phyloP scores from a whole-genome alignment of 1,140 invertebrate species.

The Metaphire vulgaris region DNA sequence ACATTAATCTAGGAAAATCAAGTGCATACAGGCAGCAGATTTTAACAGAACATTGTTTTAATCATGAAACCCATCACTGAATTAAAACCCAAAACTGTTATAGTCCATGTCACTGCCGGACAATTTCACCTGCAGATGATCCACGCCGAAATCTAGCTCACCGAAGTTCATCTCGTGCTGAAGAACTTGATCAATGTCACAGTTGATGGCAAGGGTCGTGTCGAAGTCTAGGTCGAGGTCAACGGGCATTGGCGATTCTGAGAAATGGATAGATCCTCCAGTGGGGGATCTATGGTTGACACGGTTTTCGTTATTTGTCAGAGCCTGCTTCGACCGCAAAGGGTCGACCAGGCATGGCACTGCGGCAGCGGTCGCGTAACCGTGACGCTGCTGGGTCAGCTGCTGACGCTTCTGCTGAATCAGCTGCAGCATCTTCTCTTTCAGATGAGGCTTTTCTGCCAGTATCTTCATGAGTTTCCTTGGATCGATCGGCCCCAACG shows the following conservation, averaged over 20 bases:
- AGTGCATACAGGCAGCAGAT: too few species aligned
- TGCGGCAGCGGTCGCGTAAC: background rate
- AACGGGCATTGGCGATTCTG: conserved; percentile 55
- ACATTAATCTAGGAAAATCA: too few species aligned
- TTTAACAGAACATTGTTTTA: too few species aligned
- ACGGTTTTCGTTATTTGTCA: background rate
- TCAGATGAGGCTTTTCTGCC: background rate
- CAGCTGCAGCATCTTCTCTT: background rate
- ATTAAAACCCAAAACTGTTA: background rate
- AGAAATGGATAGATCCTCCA: too few species aligned
- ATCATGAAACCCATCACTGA: too few species aligned
- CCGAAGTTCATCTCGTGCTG: conserved; percentile 86
- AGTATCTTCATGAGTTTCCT: background rate
- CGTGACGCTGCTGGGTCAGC: background rate
- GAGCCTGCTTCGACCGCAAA: background rate
- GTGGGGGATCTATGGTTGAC: too few species aligned
- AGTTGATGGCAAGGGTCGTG: conserved; percentile 73
- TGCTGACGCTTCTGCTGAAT: background rate
- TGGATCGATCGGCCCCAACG: background rate
- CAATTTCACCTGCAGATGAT: conserved; percentile 20
- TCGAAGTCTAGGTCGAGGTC: conserved; percentile 67
- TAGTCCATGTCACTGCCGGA: background rate
- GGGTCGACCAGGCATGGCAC: background rate
- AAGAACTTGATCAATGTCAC: conserved; percentile 92
- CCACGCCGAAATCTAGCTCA: conserved; percentile 88